These are phyloP conservation scores for Bombus consobrinus DNA, from an alignment of 1,140 invertebrate species.

Conservation along the genomic window DNA sequence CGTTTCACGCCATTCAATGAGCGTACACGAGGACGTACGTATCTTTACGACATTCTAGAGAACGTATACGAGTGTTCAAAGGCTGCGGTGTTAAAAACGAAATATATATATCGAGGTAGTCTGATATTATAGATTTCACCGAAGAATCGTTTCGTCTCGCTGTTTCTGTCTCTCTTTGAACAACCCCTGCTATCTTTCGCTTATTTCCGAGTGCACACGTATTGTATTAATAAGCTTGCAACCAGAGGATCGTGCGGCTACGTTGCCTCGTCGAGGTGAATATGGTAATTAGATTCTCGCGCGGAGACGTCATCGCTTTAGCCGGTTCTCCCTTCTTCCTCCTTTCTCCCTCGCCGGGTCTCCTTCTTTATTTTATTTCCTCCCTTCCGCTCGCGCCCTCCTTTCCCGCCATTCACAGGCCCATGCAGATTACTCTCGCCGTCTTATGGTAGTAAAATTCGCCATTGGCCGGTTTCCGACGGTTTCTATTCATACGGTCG, in stretches of 20 bases:
- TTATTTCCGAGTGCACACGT: neutral
- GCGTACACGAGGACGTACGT: neutral
- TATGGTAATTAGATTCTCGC: slow-evolving; percentile 73
- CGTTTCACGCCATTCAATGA: slow-evolving; percentile 34
- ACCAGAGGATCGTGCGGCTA: slow-evolving; percentile 22
- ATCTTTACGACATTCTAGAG: slow-evolving; percentile 12
- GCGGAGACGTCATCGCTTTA: slow-evolving; percentile 65
- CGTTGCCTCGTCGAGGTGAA: slow-evolving; percentile 50
- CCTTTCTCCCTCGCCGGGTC: neutral
- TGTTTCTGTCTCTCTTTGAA: neutral
- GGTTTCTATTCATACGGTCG: slow-evolving; percentile 59
- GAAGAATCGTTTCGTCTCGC: neutral
- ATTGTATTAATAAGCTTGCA: slow-evolving; percentile 30
- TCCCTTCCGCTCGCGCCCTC: slow-evolving; percentile 11
- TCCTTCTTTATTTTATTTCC: slow-evolving; percentile 33
- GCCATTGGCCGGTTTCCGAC: slow-evolving; percentile 35
- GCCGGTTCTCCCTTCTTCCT: slow-evolving; percentile 50
- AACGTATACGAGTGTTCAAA: neutral
- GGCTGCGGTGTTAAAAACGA: neutral
- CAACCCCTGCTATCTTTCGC: neutral
- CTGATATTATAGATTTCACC: neutral
- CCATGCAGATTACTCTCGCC: slow-evolving; percentile 35
- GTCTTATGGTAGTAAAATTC: slow-evolving; percentile 57
- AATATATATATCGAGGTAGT: neutral
- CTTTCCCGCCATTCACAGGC: slow-evolving; percentile 26